Evolutionary conservation across 2,113 vertebrate species (phyloP), one percentile per base, ranked within the genome.

Genomic region (Acanthisitta chloris): DNA sequence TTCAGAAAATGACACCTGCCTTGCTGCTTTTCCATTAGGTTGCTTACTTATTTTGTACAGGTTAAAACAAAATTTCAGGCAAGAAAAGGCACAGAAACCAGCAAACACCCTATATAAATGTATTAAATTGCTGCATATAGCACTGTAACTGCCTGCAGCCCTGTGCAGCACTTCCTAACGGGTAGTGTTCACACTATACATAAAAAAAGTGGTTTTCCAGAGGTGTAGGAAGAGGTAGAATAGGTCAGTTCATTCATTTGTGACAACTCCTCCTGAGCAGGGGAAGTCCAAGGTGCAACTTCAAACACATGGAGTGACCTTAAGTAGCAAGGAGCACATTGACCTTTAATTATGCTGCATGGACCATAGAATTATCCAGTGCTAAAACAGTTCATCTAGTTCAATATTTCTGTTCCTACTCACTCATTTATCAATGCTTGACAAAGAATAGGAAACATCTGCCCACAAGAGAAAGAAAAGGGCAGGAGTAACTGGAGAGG

Each of bases 1-100:
- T 82, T 93, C 96, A 94, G 94, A 92, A 96, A 98, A 97, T 95
- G 95, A 97, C 96, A 98, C 98, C 92, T 98, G 90, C 91, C 95
- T 97, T 96, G 86, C 81, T 83, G 96, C 91, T 97, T 89, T 91
- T 95, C 91, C 85, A 38, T 94, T 89, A 93, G 82, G 76, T 74
- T 89, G 59, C 94, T 97, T 96, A 88, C 78, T 97, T 97, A 94
- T 95, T 92, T 86, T 49, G 17, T 26, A 33, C 23, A 76, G 16
- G 46, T 73, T 34, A 79, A 86, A 59, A 52, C 28, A 73, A 49
- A 88, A 88, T n/a, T n/a, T n/a, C 31, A 72, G 25, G 34, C 33
- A 51, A 66, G 40, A 72, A 80, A 81, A 79, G 54, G 21, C 34
- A 52, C 18, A 65, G 48, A 51, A 17, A 43, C 23, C 12, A 76